These are phyloP conservation scores for Cephalopholis sonnerati DNA, from an alignment of 2,113 vertebrate genomes.

Conservation along the genomic window DNA sequence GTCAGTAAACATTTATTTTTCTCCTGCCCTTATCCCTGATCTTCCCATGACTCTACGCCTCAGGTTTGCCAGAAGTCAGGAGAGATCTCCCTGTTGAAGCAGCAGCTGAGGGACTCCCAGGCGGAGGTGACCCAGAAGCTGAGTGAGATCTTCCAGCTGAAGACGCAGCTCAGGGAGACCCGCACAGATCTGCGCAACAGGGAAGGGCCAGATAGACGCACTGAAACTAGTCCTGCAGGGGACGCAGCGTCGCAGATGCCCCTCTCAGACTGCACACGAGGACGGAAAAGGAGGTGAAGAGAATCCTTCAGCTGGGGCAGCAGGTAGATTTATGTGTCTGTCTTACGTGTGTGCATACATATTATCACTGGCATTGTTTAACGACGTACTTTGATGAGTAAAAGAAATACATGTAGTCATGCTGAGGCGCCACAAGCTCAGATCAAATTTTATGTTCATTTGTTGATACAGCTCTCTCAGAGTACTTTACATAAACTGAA, in stretches of 20 bases:
- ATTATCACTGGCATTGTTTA: background rate
- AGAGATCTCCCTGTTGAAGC: constrained; percentile 96
- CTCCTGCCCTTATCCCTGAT: background rate
- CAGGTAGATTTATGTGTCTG: constrained; percentile 47
- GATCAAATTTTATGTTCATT: background rate
- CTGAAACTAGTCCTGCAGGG: constrained; percentile 87
- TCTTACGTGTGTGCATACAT: background rate
- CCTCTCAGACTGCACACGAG: constrained; percentile 75
- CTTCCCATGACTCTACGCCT: background rate
- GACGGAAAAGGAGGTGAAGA: constrained; percentile 73
- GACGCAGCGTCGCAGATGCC: constrained; percentile 61
- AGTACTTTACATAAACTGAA: background rate
- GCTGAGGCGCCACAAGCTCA: background rate
- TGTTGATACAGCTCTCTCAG: background rate
- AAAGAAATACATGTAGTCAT: background rate
- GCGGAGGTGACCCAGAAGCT: constrained; percentile 95
- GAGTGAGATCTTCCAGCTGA: constrained; percentile 95
- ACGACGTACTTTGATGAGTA: background rate
- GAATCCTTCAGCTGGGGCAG: constrained; percentile 32
- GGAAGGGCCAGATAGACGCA: constrained; percentile 88
- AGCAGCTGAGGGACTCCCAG: constrained; percentile 95
- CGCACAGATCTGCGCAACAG: constrained; percentile 86
- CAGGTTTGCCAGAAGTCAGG: constrained; percentile 98
- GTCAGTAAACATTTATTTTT: background rate
- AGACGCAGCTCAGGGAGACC: constrained; percentile 92